Evolutionary conservation across 2,797 vertebrate genomes (phyloP).

Genomic region (Hirundo rustica): DNA sequence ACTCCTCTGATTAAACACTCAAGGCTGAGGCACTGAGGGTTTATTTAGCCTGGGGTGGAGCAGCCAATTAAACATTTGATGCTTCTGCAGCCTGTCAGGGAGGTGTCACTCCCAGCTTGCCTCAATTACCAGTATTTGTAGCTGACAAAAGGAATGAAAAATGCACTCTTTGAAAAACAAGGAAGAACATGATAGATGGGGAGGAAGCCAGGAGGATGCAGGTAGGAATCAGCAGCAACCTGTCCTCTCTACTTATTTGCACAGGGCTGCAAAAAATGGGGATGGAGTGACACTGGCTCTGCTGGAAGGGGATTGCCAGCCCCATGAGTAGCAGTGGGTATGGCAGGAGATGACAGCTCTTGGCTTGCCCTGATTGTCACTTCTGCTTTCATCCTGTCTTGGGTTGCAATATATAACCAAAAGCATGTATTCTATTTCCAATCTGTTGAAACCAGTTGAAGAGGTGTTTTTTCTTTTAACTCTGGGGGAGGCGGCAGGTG

Average conservation of each 20-base stretch:
- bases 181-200: background rate
- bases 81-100: background rate
- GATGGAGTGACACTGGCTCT: background rate
- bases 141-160: slow-evolving; percentile 19
- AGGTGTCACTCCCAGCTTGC: background rate
- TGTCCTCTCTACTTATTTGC: background rate
- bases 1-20: background rate
- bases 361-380: background rate
- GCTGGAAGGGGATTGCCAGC: background rate
- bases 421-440: no score
- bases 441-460: no score
- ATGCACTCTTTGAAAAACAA: background rate
- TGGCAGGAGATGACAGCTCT: background rate
- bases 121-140: background rate
- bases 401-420: no score
- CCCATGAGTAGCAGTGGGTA: background rate
- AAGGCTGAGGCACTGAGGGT: background rate
- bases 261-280: background rate
- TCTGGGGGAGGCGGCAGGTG: no score
- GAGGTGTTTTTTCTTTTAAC: no score
- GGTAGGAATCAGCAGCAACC: background rate
- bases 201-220: background rate
- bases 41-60: background rate
- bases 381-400: background rate
- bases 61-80: background rate